Base-by-base conservation (phyloP, 1,140 invertebrate genomes). In the Drosophila aff. region DNA sequence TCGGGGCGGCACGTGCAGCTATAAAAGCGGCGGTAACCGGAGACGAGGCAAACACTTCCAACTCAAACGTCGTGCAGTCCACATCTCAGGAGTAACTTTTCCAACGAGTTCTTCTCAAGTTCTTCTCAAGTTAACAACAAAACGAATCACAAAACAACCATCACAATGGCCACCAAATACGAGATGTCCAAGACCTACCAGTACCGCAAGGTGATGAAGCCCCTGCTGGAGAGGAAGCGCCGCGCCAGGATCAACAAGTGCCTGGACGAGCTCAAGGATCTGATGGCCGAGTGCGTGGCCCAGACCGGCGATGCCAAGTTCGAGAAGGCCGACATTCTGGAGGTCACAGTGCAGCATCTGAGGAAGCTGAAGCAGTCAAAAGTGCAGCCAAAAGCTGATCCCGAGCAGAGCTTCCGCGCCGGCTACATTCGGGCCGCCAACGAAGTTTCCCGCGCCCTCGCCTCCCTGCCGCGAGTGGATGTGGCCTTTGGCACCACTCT, bases 291-390 rank as follows among this genome's bases (percentile, higher is more conserved):
- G 79, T 97, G 97, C 58, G 93, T 97, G 6, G 97, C 97, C 92
- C 66, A 80, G 16, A 97, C 97, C 15, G 96, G 97, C 38, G 98
- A 99, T 49, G 96, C 96, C 43, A 99, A 99, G 91, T 93, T 99
- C 86, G 98, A 99, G 93, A 99, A 99, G 93, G 98, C 98, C 21
- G 98, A 99, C 93, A 99, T 99, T 77, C 94, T 99, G 79, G 98
- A 99, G 93, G 94, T 99, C 92, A 99, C 98, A 0, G 98, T 99
- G 2, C 96, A 97, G 79, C 97, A 99, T 91, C 93, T 99, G 68
- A 96, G 98, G 94, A 97, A 97, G 76, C 94, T 98, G 5, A 95
- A 97, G 61, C 43, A 95, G 80, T 21, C 80, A 3, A 89, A 80
- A 40, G 38, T 57, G 33, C 74, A 94, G 94, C 76, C 91, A 0